phyloP scores from a whole-genome alignment of 2,113 vertebrate species.

The Puffinus mauretanicus region DNA sequence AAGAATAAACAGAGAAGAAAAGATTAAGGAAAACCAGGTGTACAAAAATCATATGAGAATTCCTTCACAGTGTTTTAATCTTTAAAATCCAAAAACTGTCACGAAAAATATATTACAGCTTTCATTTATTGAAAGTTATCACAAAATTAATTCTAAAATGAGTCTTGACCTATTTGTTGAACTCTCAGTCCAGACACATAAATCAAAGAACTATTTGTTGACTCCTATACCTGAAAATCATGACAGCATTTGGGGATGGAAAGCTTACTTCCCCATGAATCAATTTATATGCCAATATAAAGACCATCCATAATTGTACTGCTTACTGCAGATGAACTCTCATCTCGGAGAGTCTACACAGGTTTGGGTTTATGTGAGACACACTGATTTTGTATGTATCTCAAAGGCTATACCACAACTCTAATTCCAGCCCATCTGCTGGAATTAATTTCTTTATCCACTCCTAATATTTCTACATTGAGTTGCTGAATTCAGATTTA shows the following conservation, averaged over 20 bases:
- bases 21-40: background rate
- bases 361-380: background rate
- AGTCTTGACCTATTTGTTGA: background rate
- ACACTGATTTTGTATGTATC: background rate
- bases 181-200: background rate
- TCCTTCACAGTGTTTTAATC: background rate
- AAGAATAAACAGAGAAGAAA: background rate
- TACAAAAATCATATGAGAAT: background rate
- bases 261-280: background rate
- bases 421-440: background rate
- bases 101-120: background rate
- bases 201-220: background rate
- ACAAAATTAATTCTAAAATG: background rate
- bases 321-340: background rate
- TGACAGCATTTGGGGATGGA: background rate
- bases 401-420: background rate
- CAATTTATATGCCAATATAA: background rate
- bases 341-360: background rate
- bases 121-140: background rate
- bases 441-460: background rate
- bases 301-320: background rate
- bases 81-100: background rate
- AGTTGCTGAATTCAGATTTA: background rate
- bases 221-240: background rate
- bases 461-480: background rate